These are phyloP conservation scores for Drosophila carrolli DNA, from an alignment of 1,140 invertebrate species.

Conservation along the genomic window DNA sequence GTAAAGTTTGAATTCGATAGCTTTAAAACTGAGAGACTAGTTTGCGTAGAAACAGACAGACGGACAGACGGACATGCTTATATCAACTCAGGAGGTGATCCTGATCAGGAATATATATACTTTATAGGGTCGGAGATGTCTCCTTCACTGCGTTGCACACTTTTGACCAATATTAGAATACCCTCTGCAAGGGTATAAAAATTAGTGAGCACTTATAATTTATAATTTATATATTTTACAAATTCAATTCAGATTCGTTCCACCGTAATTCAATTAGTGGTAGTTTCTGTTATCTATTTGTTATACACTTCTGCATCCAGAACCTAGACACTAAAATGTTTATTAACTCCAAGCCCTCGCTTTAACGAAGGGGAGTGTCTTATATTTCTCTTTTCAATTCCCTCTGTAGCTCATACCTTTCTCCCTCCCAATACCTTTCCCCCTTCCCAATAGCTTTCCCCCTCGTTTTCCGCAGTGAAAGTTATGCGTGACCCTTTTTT, in stretches of 20 bases:
- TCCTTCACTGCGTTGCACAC: too few species aligned
- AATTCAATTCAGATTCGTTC: background rate
- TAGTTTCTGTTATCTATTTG: background rate
- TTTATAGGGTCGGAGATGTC: too few species aligned
- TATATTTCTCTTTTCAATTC: background rate
- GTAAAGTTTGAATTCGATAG: too few species aligned
- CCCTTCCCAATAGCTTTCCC: background rate
- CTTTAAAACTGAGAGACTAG: too few species aligned
- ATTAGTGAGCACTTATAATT: too few species aligned
- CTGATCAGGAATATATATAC: too few species aligned
- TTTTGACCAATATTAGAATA: too few species aligned
- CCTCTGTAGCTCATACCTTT: background rate
- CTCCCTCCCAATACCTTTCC: background rate
- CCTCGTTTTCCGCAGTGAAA: constrained; percentile 35
- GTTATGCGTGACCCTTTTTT: constrained; percentile 47
- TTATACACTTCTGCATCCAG: constrained; percentile 29
- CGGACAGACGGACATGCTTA: too few species aligned
- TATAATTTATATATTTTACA: too few species aligned
- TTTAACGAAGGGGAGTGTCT: constrained; percentile 20
- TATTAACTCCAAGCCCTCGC: constrained; percentile 18
- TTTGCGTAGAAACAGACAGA: too few species aligned
- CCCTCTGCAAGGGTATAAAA: too few species aligned
- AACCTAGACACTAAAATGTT: constrained; percentile 61
- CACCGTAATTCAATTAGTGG: background rate
- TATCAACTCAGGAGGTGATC: too few species aligned